A percentile compares a stretch with the other conserved stretches of the same genome.
Conservation (phyloP, 1,140 invertebrate genomes). For the Scaptomyza pallida region DNA sequence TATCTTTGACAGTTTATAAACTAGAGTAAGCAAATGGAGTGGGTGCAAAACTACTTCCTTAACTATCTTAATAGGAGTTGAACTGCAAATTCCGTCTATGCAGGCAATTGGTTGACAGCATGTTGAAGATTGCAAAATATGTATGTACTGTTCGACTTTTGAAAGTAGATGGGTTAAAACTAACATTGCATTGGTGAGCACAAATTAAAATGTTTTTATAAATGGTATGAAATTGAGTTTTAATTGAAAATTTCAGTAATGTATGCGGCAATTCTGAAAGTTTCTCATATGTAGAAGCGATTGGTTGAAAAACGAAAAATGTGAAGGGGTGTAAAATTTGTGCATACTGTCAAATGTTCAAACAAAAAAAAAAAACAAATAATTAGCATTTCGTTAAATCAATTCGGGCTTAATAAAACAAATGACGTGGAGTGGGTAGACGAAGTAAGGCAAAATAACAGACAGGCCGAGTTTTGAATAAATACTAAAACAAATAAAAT, state of each 20-base stretch:
- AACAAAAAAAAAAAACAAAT: conserved; percentile 73
- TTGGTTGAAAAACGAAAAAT: not conserved
- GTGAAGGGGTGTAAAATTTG: conserved; percentile 2
- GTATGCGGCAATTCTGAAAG: not conserved
- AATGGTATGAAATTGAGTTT: conserved; percentile 19
- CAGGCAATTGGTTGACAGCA: too few relatives aligned
- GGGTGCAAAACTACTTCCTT: too few relatives aligned
- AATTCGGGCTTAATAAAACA: conserved; percentile 50
- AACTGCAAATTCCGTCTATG: too few relatives aligned
- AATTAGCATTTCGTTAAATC: conserved; percentile 75
- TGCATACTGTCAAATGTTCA: conserved; percentile 72
- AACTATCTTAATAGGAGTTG: too few relatives aligned
- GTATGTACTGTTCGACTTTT: too few relatives aligned
- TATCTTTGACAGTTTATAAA: too few relatives aligned
- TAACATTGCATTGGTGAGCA: too few relatives aligned
- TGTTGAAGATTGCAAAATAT: too few relatives aligned
- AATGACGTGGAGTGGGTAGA: not conserved
- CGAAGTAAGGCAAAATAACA: conserved; percentile 13
- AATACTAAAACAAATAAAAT: conserved; percentile 43
- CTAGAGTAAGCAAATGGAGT: too few relatives aligned
- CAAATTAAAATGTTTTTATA: conserved; percentile 15
- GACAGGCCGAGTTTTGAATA: conserved; percentile 46
- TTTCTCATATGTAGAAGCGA: conserved; percentile 41
- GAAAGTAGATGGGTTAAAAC: too few relatives aligned
- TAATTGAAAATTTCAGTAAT: conserved; percentile 41